Evolutionary conservation across 2,888 invertebrate genomes (phyloP).

Genomic region (Acleris laterana): DNA sequence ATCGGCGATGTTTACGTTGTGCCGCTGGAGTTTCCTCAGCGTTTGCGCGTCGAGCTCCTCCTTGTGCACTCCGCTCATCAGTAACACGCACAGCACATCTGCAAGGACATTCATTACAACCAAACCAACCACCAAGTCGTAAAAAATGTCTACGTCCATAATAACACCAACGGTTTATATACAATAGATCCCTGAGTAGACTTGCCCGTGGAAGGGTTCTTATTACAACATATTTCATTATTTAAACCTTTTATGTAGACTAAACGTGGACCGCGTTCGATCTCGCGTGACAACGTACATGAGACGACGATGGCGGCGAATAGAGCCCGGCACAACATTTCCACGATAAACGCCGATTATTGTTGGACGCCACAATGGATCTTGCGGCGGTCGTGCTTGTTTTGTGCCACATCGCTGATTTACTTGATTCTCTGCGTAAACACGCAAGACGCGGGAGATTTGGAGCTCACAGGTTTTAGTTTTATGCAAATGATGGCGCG

Average conservation of each 20-base stretch:
- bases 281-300: conserved; percentile 74
- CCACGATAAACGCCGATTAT: conserved; percentile 45
- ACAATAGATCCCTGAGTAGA: background rate
- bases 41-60: conserved; percentile 67
- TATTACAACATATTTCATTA: conserved; percentile 51
- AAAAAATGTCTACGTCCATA: background rate
- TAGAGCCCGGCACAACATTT: conserved; percentile 70
- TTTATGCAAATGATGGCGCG: too few species aligned
- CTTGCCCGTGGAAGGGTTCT: conserved; percentile 1
- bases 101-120: conserved; percentile 48
- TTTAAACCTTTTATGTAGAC: conserved; percentile 76
- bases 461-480: conserved; percentile 3
- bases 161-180: background rate
- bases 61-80: conserved; percentile 73
- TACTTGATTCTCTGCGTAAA: conserved; percentile 17
- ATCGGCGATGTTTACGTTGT: conserved; percentile 68
- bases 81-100: conserved; percentile 75
- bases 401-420: conserved; percentile 20
- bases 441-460: background rate
- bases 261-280: conserved; percentile 59
- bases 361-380: conserved; percentile 30
- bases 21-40: conserved; percentile 63
- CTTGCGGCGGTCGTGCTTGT: conserved; percentile 17
- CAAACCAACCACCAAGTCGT: background rate
- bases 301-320: conserved; percentile 64